A percentile compares a stretch with the other conserved stretches of the same genome.
Conservation (phyloP, 35 echinoderm and acorn worm species). For the Ptychodera flava region DNA sequence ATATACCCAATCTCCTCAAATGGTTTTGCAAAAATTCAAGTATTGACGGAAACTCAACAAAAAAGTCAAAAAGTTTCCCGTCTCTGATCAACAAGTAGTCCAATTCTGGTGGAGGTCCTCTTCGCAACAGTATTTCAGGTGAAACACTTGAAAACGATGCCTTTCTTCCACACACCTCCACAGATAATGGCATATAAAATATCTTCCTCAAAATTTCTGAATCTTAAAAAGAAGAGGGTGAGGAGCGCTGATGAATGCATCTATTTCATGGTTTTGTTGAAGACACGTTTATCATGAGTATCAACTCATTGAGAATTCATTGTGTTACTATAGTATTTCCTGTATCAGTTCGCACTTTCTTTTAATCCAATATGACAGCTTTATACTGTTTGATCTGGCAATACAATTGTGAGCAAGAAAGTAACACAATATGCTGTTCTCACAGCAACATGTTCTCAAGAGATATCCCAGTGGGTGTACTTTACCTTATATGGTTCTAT, state of each 20-base stretch:
- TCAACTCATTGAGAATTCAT: background rate
- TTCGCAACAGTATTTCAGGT: background rate
- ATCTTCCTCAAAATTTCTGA: background rate
- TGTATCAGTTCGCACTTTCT: background rate
- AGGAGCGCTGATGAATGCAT: background rate
- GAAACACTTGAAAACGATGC: background rate
- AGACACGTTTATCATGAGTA: background rate
- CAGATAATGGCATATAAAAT: background rate
- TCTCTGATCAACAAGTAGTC: background rate
- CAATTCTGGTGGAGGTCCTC: background rate
- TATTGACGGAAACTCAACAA: background rate
- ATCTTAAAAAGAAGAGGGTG: background rate
- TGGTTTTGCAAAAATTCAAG: background rate
- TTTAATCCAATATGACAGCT: too few species aligned
- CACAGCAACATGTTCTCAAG: too few species aligned
- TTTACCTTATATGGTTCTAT: too few species aligned
- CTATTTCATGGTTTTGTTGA: background rate
- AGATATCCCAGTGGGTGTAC: too few species aligned
- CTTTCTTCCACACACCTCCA: background rate
- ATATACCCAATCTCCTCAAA: background rate
- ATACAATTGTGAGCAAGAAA: too few species aligned
- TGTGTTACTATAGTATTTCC: background rate
- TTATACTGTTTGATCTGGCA: too few species aligned
- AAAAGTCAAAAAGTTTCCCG: background rate
- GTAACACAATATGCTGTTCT: too few species aligned